Evolutionary conservation across 2,113 vertebrate species (phyloP).

Genomic region (Cariama cristata): DNA sequence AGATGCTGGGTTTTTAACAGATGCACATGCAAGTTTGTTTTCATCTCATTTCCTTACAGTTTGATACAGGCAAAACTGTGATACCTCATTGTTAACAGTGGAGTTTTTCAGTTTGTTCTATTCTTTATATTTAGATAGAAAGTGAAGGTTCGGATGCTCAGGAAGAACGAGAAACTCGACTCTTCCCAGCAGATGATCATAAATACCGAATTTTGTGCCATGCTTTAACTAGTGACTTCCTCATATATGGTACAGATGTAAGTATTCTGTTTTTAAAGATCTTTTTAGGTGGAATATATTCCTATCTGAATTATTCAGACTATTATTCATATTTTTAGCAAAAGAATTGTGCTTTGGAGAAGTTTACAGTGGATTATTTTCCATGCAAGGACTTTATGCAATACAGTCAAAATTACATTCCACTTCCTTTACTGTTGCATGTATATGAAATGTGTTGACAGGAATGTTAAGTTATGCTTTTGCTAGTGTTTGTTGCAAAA

Average conservation of each 20-base stretch:
- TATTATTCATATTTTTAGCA: background rate
- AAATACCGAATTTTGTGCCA: constrained; percentile 91
- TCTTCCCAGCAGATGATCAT: constrained; percentile 89
- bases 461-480: background rate
- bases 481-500: background rate
- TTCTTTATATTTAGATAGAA: constrained; percentile 86
- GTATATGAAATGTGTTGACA: background rate
- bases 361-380: background rate
- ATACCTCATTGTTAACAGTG: background rate
- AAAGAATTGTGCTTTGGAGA: background rate
- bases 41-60: background rate
- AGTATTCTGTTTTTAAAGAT: constrained; percentile 38
- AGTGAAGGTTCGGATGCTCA: constrained; percentile 79
- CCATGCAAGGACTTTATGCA: background rate
- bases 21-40: background rate
- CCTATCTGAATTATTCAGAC: background rate
- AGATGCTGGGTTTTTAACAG: background rate
- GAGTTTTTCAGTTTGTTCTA: background rate
- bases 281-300: background rate
- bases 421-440: background rate
- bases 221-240: constrained; percentile 91
- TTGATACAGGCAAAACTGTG: background rate
- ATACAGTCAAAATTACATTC: background rate
- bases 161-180: constrained; percentile 92
- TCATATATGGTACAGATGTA: constrained; percentile 96